Conservation (phyloP, 2,113 vertebrate genomes). For the Salvator merianae region DNA sequence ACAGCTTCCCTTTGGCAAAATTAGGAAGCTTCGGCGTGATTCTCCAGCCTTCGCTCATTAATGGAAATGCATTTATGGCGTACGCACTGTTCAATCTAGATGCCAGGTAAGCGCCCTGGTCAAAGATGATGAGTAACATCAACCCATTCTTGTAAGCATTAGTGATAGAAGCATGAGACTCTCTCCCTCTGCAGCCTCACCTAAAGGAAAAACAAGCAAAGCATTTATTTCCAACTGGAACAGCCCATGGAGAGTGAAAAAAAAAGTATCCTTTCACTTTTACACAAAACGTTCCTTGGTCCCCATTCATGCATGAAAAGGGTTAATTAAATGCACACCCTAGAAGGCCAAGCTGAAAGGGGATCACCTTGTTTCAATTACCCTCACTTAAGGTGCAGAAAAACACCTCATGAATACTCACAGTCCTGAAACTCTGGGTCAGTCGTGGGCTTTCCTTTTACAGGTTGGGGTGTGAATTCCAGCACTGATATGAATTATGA, state of each 20-base stretch:
- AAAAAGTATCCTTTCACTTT: neutral
- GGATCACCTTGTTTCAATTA: slow-evolving; percentile 29
- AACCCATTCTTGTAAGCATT: neutral
- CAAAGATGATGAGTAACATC: too few species aligned
- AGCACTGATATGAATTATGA: slow-evolving; percentile 41
- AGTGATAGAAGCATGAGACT: too few species aligned
- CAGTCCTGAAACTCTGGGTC: slow-evolving; percentile 28
- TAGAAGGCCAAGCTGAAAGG: neutral
- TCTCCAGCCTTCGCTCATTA: neutral
- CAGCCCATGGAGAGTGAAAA: slow-evolving; percentile 1
- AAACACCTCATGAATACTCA: neutral
- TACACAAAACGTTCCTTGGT: rapidly evolving
- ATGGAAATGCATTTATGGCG: neutral
- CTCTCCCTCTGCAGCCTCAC: rapidly evolving
- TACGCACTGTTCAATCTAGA: neutral
- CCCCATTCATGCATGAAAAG: slow-evolving; percentile 20
- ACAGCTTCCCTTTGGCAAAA: neutral
- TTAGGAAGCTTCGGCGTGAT: neutral
- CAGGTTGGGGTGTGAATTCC: slow-evolving; percentile 30
- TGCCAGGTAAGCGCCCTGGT: neutral
- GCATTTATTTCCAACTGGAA: neutral
- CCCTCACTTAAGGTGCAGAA: slow-evolving; percentile 10
- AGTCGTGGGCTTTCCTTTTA: slow-evolving; percentile 17
- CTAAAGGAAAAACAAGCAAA: neutral
- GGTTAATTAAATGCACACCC: slow-evolving; percentile 42